These are phyloP conservation scores for Sitophilus oryzae DNA, from an alignment of 1,140 invertebrate genomes.

Conservation along the genomic window DNA sequence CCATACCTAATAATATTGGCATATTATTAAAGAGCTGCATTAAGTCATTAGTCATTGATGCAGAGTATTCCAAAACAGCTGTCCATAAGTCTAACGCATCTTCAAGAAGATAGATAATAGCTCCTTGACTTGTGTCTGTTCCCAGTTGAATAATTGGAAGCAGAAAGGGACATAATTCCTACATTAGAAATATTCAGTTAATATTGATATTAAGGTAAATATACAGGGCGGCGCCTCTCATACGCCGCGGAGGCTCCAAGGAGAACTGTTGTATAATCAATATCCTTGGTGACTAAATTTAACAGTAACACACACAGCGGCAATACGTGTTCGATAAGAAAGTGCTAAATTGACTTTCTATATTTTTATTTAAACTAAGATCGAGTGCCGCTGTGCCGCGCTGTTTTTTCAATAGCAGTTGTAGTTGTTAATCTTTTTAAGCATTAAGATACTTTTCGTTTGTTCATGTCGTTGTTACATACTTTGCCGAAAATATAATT, in stretches of 20 bases:
- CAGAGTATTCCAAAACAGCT: slow-evolving; percentile 71
- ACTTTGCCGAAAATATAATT: too few relatives aligned
- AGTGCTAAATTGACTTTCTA: too few relatives aligned
- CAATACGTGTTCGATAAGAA: too few relatives aligned
- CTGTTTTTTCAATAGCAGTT: too few relatives aligned
- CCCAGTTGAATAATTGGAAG: slow-evolving; percentile 71
- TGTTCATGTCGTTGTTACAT: too few relatives aligned
- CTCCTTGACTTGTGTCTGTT: slow-evolving; percentile 71
- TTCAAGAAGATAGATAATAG: slow-evolving; percentile 84
- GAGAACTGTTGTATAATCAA: too few relatives aligned
- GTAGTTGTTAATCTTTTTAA: too few relatives aligned
- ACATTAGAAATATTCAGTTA: neutral
- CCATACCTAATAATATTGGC: slow-evolving; percentile 66
- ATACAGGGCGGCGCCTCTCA: slow-evolving; percentile 38
- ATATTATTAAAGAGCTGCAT: slow-evolving; percentile 73
- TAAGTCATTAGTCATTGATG: slow-evolving; percentile 54
- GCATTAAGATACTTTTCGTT: too few relatives aligned
- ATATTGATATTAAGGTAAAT: neutral
- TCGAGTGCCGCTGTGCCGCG: too few relatives aligned
- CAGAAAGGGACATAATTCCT: slow-evolving; percentile 60
- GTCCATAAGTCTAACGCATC: slow-evolving; percentile 89
- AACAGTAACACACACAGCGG: too few relatives aligned
- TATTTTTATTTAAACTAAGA: too few relatives aligned
- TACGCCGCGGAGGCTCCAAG: slow-evolving; percentile 59
- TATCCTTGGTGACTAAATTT: too few relatives aligned